Conservation (phyloP, 2,888 invertebrate species). For the Steinernema carpocapsae region DNA sequence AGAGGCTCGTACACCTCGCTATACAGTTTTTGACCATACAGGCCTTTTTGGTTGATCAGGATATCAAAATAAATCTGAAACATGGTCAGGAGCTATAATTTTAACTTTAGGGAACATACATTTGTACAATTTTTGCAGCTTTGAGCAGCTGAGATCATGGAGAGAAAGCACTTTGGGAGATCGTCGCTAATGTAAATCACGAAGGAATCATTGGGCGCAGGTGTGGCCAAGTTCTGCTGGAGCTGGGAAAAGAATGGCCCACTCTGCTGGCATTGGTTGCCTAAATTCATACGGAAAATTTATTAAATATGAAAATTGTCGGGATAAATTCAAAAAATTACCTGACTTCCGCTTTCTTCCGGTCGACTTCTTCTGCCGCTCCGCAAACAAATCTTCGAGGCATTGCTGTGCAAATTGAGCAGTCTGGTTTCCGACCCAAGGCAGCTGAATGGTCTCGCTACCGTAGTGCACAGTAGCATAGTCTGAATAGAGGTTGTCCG, state of each 20-base stretch:
- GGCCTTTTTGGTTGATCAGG: neutral
- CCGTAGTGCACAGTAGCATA: slow-evolving; percentile 11
- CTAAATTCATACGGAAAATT: neutral
- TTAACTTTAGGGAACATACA: neutral
- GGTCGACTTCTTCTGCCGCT: neutral
- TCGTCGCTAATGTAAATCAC: neutral
- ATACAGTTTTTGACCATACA: neutral
- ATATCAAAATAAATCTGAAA: slow-evolving; percentile 12
- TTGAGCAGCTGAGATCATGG: neutral
- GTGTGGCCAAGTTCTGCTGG: neutral
- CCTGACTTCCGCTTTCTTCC: neutral
- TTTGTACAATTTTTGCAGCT: slow-evolving; percentile 4
- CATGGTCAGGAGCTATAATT: neutral
- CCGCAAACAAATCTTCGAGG: neutral
- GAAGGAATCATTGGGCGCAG: neutral
- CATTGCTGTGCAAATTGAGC: slow-evolving; percentile 17
- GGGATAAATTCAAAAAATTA: neutral
- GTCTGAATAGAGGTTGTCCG: neutral
- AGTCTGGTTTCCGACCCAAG: slow-evolving; percentile 18
- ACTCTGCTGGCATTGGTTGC: neutral
- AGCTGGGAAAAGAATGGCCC: neutral
- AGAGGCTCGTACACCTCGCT: slow-evolving; percentile 1
- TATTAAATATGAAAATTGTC: neutral
- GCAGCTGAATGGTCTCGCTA: neutral
- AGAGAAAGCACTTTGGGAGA: slow-evolving; percentile 9